These are phyloP conservation scores for Eupeodes luniger DNA, from an alignment of 2,888 invertebrate species.

Conservation along the genomic window DNA sequence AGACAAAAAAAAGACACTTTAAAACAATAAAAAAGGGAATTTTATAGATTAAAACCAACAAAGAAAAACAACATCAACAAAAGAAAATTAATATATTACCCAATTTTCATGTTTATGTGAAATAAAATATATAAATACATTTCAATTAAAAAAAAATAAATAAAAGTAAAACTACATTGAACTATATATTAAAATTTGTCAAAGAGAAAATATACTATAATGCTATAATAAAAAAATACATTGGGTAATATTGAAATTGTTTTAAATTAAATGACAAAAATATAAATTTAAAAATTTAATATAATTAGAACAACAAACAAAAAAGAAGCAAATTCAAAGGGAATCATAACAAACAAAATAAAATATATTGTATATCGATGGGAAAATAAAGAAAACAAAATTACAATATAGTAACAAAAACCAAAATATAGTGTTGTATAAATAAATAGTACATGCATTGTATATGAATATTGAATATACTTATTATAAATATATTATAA, in stretches of 20 bases:
- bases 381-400: slow-evolving; percentile 54
- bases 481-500: slow-evolving; percentile 81
- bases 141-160: slow-evolving; percentile 27
- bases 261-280: slow-evolving; percentile 45
- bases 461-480: slow-evolving; percentile 79
- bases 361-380: slow-evolving; percentile 74
- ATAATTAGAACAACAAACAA: slow-evolving; percentile 27
- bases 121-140: slow-evolving; percentile 28
- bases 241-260: slow-evolving; percentile 63
- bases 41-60: slow-evolving; percentile 34
- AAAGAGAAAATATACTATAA: slow-evolving; percentile 15
- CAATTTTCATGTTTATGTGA: slow-evolving; percentile 53
- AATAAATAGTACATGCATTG: slow-evolving; percentile 77
- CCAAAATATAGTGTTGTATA: slow-evolving; percentile 74
- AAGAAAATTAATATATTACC: slow-evolving; percentile 31
- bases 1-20: slow-evolving; percentile 43
- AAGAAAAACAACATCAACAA: neutral
- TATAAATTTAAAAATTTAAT: slow-evolving; percentile 41
- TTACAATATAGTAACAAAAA: slow-evolving; percentile 65
- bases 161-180: slow-evolving; percentile 32
- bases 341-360: slow-evolving; percentile 48
- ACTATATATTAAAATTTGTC: slow-evolving; percentile 36
- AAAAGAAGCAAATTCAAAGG: slow-evolving; percentile 31
- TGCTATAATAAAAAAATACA: slow-evolving; percentile 41
- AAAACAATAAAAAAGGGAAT: slow-evolving; percentile 49